These are phyloP conservation scores for Aproaerema taeniolella DNA, from an alignment of 2,888 invertebrate genomes.

Conservation along the genomic window DNA sequence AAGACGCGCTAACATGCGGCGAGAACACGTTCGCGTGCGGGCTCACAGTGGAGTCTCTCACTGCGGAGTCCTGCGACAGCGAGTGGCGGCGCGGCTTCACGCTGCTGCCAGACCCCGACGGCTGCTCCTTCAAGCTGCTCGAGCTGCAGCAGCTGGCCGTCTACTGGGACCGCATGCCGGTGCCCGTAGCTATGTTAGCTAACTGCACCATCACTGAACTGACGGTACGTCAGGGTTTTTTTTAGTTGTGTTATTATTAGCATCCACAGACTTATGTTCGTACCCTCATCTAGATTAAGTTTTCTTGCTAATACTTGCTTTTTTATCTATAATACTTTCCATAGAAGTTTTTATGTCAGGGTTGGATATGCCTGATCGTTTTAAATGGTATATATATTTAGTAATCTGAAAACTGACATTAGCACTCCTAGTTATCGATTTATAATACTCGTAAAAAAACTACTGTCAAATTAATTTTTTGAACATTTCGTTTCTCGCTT, in stretches of 20 bases:
- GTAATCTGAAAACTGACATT: too few relatives aligned
- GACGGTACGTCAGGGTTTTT: constrained; percentile 66
- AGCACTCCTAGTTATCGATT: too few relatives aligned
- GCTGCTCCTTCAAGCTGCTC: constrained; percentile 90
- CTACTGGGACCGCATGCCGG: constrained; percentile 90
- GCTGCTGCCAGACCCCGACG: constrained; percentile 75
- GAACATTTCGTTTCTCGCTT: too few relatives aligned
- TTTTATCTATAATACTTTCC: too few relatives aligned
- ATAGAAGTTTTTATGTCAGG: too few relatives aligned
- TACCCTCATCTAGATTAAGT: too few relatives aligned
- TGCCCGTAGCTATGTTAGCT: constrained; percentile 79
- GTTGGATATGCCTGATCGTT: too few relatives aligned
- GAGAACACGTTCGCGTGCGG: constrained; percentile 89
- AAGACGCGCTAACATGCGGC: constrained; percentile 87
- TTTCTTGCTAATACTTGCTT: too few relatives aligned
- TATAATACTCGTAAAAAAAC: not conserved
- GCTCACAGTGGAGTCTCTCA: constrained; percentile 89
- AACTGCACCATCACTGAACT: constrained; percentile 82
- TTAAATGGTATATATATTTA: too few relatives aligned
- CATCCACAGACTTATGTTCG: too few relatives aligned
- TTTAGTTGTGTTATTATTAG: too few relatives aligned
- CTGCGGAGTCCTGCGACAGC: constrained; percentile 95
- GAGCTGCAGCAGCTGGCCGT: constrained; percentile 92
- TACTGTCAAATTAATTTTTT: too few relatives aligned
- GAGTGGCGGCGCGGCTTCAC: constrained; percentile 88